Base-by-base conservation (phyloP, 1,140 invertebrate species). In the Asobara japonica region DNA sequence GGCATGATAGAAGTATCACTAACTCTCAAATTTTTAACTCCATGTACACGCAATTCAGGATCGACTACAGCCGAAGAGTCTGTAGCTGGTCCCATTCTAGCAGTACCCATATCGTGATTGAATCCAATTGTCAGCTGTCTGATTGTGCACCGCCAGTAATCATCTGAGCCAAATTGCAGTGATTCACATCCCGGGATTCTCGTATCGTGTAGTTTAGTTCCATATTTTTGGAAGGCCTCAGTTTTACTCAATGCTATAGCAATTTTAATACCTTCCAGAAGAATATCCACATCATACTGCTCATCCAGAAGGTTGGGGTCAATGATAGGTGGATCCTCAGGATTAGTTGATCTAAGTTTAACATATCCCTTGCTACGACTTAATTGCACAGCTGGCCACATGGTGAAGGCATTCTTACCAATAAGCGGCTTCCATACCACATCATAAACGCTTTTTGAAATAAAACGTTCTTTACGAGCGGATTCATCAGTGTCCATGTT, bases 1-100 rank as follows among this genome's bases (percentile, higher is more conserved):
- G 94, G 94, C 86, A 96, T 94, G 0, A 96, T 86, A 48, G 93
- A 94, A 41, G 90, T 91, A 83, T 96, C 94, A 0, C 90, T 91
- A 0, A 96, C 93, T 33, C 95, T 88, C 29, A 96, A 83, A 25
- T 89, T 88, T 11, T 85, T 79, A 0, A 94, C 80, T 0, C 94
- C 94, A 73, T 93, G 85, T 0, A 96, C 92, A 79, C 86, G 89
- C 18, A 88, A 74, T 72, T 84, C 74, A 20, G 82, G 77, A 74
- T 88, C 86, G 0, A 89, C 87, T 1, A 89, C 86, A 0, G 87
- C 83, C 0, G 71, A 29, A 0, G 83, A 79, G 68, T 87, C 84
- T 18, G 16, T 65, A 6, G 45, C 13, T 6, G 82, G 77, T 2
- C 89, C 90, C 90, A 91, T 91, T 62, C 84, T n/a, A n/a, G n/a